A percentile compares a stretch with the other conserved stretches of the same genome.
phyloP scores from a whole-genome alignment of 1,140 invertebrate genomes.

The Epicauta chinensis region DNA sequence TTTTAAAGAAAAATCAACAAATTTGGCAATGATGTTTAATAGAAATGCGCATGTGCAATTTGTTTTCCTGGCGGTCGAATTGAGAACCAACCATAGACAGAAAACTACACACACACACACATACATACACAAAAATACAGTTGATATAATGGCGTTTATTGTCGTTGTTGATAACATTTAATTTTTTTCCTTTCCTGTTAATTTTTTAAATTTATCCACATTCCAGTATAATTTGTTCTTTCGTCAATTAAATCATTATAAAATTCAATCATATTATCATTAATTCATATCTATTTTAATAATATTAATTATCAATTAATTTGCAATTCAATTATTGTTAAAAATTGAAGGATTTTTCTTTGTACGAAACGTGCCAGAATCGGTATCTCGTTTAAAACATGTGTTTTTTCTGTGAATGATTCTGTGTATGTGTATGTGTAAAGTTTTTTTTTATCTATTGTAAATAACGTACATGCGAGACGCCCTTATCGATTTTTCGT shows the following conservation, averaged over 20 bases:
- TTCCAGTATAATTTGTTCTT: too few relatives aligned
- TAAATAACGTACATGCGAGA: conserved; percentile 31
- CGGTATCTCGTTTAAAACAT: background rate
- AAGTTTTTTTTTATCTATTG: conserved; percentile 9
- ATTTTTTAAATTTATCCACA: background rate
- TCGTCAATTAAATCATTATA: too few relatives aligned
- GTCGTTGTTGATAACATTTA: conserved; percentile 30
- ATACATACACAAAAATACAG: conserved; percentile 31
- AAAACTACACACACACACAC: too few relatives aligned
- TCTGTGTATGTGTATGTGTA: background rate
- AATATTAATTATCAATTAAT: too few relatives aligned
- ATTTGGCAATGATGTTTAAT: background rate
- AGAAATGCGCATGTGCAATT: conserved; percentile 6
- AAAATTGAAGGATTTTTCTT: background rate
- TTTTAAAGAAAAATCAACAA: background rate
- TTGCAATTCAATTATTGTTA: background rate
- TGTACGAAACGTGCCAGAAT: background rate
- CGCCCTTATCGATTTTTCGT: conserved; percentile 43
- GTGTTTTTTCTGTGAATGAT: conserved; percentile 1
- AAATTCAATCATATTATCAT: too few relatives aligned
- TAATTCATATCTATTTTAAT: too few relatives aligned
- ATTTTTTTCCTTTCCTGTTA: background rate
- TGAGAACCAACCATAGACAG: conserved; percentile 24
- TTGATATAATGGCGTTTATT: conserved; percentile 41
- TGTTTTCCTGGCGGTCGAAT: conserved; percentile 30